A percentile compares a stretch with the other conserved stretches of the same genome.
Conservation (phyloP, 1,140 invertebrate genomes). For the Drosophila gunungcola region DNA sequence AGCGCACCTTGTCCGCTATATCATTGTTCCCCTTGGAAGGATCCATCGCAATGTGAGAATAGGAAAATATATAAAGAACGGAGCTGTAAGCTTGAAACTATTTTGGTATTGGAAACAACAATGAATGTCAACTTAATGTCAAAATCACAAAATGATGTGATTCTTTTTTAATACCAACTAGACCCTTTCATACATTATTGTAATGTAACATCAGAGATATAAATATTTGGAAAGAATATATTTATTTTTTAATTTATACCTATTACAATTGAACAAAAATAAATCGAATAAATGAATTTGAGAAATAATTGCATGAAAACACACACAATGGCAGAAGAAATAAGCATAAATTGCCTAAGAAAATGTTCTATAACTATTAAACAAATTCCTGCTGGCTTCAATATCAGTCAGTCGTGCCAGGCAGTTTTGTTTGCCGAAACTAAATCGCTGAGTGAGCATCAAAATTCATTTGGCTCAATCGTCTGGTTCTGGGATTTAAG, state of each 20-base stretch:
- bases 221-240: too few species aligned
- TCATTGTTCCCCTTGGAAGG: slow-evolving; percentile 12
- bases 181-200: too few species aligned
- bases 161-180: too few species aligned
- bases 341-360: too few species aligned
- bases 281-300: too few species aligned
- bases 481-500: not conserved
- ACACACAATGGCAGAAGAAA: too few species aligned
- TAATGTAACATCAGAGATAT: too few species aligned
- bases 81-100: not conserved
- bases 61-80: slow-evolving; percentile 9
- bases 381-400: not conserved
- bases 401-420: slow-evolving; percentile 21
- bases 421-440: not conserved
- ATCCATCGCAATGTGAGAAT: slow-evolving; percentile 11
- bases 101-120: not conserved
- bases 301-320: too few species aligned
- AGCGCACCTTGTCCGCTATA: slow-evolving; percentile 6
- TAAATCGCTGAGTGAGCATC: slow-evolving; percentile 22
- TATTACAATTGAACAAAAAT: too few species aligned
- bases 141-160: too few species aligned
- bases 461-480: slow-evolving; percentile 32
- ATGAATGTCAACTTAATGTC: not conserved
- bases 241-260: too few species aligned
- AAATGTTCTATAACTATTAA: not conserved